Percentiles rank a stretch among this genome's conserved stretches.
Evolutionary conservation across 2,113 vertebrate species (phyloP).

Genomic region (Neoarius graeffei): DNA sequence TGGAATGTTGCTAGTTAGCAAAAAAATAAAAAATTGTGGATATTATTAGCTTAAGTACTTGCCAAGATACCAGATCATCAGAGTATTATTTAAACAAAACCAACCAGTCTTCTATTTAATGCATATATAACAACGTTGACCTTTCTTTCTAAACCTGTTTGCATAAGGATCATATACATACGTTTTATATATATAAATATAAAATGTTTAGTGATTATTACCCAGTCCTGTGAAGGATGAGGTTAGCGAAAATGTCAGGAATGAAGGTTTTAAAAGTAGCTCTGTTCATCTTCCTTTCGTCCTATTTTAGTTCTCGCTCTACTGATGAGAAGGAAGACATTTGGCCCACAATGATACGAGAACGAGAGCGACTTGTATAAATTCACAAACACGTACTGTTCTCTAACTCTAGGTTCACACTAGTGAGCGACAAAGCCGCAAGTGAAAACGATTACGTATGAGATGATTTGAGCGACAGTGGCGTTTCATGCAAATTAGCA

Average conservation of each 20-base stretch:
- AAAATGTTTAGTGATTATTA: background rate
- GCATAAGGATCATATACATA: background rate
- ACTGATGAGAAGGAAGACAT: background rate
- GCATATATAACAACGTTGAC: background rate
- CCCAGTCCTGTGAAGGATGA: background rate
- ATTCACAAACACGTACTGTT: slow-evolving; percentile 11
- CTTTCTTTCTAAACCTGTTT: background rate
- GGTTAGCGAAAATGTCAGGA: background rate
- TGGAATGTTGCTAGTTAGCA: background rate
- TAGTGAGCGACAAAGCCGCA: too few species aligned
- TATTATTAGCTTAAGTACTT: background rate
- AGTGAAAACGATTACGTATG: background rate
- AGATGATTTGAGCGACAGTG: background rate
- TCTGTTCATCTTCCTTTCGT: background rate
- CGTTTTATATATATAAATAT: too few species aligned
- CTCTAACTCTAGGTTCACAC: slow-evolving; percentile 3
- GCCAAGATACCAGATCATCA: background rate
- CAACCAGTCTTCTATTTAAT: background rate
- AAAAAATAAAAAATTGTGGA: background rate
- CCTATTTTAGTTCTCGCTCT: background rate
- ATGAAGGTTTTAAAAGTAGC: background rate
- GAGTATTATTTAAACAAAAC: background rate
- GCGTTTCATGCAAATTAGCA: background rate
- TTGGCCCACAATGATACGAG: background rate
- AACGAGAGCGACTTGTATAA: background rate